Percentiles rank a stretch among this genome's conserved stretches.
Conservation (phyloP, 2,888 invertebrate genomes). For the Amphipyra tragopoginis region DNA sequence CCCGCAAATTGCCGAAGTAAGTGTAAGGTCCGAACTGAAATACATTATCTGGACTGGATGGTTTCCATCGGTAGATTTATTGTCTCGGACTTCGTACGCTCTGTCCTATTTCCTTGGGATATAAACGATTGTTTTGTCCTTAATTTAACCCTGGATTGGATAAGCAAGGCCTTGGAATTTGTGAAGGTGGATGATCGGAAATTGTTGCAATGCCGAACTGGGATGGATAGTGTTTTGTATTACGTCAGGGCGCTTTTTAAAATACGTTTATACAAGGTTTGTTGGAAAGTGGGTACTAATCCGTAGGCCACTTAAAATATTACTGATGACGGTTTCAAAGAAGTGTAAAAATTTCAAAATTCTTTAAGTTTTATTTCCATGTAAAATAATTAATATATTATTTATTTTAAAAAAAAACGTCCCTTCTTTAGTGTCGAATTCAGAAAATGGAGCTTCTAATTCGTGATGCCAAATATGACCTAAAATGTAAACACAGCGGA, state of each 20-base stretch:
- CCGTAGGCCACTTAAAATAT: too few species aligned
- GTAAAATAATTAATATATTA: too few species aligned
- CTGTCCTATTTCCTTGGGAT: conserved; percentile 79
- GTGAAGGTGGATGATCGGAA: conserved; percentile 45
- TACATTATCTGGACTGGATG: conserved; percentile 88
- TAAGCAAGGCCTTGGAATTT: conserved; percentile 31
- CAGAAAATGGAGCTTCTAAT: too few species aligned
- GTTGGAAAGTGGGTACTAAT: too few species aligned
- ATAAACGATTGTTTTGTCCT: conserved; percentile 66
- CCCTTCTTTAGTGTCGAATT: too few species aligned
- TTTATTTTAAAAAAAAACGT: too few species aligned
- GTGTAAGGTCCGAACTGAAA: conserved; percentile 89
- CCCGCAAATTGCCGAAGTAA: conserved; percentile 89
- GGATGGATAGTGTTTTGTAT: neutral
- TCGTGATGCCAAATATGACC: too few species aligned
- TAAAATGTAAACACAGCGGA: too few species aligned
- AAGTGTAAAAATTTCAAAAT: too few species aligned
- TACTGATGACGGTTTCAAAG: too few species aligned
- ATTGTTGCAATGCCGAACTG: conserved; percentile 37
- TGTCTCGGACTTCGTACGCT: conserved; percentile 73
- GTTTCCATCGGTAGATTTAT: conserved; percentile 83
- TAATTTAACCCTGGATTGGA: conserved; percentile 57
- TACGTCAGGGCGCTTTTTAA: neutral
- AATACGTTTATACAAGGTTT: too few species aligned
- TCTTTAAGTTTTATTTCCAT: too few species aligned